Evolutionary conservation across 1,140 invertebrate species (phyloP).

Genomic region (Zaprionus tsacasi): DNA sequence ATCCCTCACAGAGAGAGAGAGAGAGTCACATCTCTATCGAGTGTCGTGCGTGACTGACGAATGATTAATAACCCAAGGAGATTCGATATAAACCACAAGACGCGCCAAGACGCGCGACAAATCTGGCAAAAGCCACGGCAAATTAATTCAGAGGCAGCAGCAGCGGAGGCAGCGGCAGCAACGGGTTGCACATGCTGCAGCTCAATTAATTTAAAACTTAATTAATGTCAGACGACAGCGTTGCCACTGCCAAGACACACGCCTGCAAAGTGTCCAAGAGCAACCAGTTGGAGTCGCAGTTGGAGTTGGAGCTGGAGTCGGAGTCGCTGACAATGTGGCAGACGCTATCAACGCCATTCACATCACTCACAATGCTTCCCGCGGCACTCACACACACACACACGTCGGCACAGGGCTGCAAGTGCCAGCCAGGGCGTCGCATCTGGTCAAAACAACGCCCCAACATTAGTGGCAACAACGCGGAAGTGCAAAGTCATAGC

Average conservation of each 20-base stretch:
- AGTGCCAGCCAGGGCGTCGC: slow-evolving; percentile 38
- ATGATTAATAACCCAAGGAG: slow-evolving; percentile 19
- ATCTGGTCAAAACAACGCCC: slow-evolving; percentile 41
- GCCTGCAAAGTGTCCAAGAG: slow-evolving; percentile 41
- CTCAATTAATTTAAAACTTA: slow-evolving; percentile 74
- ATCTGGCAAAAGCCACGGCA: slow-evolving; percentile 39
- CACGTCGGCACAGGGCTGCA: slow-evolving; percentile 30
- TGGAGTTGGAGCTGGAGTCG: not conserved
- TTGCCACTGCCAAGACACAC: slow-evolving; percentile 17
- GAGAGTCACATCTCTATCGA: not conserved
- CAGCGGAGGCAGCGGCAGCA: slow-evolving; percentile 2
- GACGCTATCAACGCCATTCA: slow-evolving; percentile 67
- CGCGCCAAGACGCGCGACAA: slow-evolving; percentile 5
- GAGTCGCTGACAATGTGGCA: slow-evolving; percentile 71
- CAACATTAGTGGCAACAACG: slow-evolving; percentile 48
- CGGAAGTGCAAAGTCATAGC: slow-evolving; percentile 70
- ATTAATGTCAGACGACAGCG: slow-evolving; percentile 64
- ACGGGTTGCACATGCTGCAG: slow-evolving; percentile 17
- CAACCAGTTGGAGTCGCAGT: slow-evolving; percentile 3
- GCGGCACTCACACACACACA: slow-evolving; percentile 23
- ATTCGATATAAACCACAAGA: not conserved
- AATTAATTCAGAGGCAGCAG: slow-evolving; percentile 36
- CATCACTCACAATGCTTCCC: slow-evolving; percentile 60
- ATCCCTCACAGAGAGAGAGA: no score
- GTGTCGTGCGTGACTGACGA: not conserved